These are phyloP conservation scores for Manis crassicaudata DNA, from an alignment of 2,797 vertebrate species.

Conservation along the genomic window DNA sequence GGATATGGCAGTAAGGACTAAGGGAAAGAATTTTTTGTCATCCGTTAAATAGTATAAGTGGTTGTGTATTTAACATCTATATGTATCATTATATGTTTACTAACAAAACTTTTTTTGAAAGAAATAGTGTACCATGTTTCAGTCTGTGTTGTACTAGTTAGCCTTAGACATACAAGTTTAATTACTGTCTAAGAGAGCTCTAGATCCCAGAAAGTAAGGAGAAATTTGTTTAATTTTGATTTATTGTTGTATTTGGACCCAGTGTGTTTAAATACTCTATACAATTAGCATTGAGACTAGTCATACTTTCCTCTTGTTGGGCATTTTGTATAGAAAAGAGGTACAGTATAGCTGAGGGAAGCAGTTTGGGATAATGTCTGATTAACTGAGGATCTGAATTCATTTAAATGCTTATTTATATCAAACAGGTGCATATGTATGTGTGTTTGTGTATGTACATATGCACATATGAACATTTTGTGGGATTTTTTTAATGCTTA, in stretches of 20 bases:
- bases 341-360: not conserved
- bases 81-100: not conserved
- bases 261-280: not conserved
- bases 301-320: not conserved
- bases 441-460: not conserved
- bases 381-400: constrained; percentile 37
- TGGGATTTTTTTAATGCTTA: constrained; percentile 10
- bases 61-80: not conserved
- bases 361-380: not conserved
- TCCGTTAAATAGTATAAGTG: not conserved
- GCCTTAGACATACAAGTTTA: not conserved
- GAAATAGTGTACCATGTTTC: not conserved
- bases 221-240: not conserved
- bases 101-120: constrained; percentile 17
- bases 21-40: not conserved
- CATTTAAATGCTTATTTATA: constrained; percentile 46
- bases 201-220: not conserved
- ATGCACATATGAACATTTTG: constrained; percentile 35
- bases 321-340: not conserved
- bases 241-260: not conserved
- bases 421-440: constrained; percentile 7
- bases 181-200: not conserved
- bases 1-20: not conserved
- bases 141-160: constrained; percentile 6
- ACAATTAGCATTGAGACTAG: not conserved